phyloP scores from a whole-genome alignment of 2,113 vertebrate species.

The Serilophus lunatus region DNA sequence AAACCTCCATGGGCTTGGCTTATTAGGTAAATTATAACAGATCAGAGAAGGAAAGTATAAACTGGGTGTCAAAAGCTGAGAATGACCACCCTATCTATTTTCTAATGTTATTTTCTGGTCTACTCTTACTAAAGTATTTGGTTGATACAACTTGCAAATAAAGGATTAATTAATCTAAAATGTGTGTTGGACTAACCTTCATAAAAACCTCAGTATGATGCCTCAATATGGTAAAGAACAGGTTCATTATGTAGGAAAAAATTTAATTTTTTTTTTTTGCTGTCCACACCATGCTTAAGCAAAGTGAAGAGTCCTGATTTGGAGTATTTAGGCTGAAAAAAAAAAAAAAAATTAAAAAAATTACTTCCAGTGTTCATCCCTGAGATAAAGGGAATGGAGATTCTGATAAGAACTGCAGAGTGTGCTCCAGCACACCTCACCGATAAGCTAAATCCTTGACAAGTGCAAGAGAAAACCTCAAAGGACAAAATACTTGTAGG shows the following conservation, averaged over 20 bases:
- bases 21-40: conserved; percentile 44
- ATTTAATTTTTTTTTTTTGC: background rate
- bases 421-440: background rate
- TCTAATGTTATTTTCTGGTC: conserved; percentile 21
- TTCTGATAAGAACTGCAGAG: background rate
- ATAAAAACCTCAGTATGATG: background rate
- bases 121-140: conserved; percentile 13
- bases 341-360: too few relatives aligned
- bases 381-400: background rate
- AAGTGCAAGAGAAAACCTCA: background rate
- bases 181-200: background rate
- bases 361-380: background rate
- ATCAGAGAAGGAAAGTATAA: conserved; percentile 44
- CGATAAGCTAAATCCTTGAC: background rate
- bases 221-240: background rate
- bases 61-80: conserved; percentile 37
- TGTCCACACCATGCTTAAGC: background rate
- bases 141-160: conserved; percentile 37
- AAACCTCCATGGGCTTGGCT: background rate
- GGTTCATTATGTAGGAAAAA: background rate
- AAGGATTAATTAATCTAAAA: conserved; percentile 8
- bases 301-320: background rate
- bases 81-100: conserved; percentile 45
- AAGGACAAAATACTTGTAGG: background rate
- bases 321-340: background rate